Evolutionary conservation across 2,113 vertebrate species (phyloP).

Genomic region (Tamias sibiricus): DNA sequence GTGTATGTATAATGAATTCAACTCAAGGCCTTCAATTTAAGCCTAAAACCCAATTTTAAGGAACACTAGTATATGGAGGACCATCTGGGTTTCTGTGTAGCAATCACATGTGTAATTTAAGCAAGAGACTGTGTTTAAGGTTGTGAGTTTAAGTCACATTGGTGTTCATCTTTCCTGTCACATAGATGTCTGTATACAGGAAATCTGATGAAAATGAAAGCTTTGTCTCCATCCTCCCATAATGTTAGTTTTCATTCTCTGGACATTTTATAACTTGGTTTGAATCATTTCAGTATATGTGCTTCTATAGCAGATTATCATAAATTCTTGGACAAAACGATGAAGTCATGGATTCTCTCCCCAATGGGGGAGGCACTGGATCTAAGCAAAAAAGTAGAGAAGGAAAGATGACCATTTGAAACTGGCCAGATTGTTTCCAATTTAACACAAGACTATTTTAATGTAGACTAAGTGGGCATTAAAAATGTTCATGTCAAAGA

Average conservation of each 20-base stretch:
- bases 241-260: background rate
- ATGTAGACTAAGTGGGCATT: background rate
- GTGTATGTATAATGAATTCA: background rate
- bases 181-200: fast-evolving
- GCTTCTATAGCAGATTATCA: background rate
- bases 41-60: background rate
- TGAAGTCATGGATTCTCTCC: background rate
- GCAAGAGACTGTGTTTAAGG: background rate
- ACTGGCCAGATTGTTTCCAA: background rate
- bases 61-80: background rate
- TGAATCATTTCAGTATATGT: background rate
- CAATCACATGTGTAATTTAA: background rate
- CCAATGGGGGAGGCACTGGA: background rate
- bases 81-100: background rate
- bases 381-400: background rate
- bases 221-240: too few species aligned
- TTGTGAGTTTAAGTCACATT: background rate
- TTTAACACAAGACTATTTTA: background rate
- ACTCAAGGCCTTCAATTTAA: background rate
- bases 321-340: background rate
- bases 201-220: background rate
- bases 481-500: background rate
- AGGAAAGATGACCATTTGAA: background rate
- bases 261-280: background rate
- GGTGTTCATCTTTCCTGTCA: background rate